Base-by-base conservation (phyloP, 2,888 invertebrate genomes). In the Nesidiocoris tenuis region DNA sequence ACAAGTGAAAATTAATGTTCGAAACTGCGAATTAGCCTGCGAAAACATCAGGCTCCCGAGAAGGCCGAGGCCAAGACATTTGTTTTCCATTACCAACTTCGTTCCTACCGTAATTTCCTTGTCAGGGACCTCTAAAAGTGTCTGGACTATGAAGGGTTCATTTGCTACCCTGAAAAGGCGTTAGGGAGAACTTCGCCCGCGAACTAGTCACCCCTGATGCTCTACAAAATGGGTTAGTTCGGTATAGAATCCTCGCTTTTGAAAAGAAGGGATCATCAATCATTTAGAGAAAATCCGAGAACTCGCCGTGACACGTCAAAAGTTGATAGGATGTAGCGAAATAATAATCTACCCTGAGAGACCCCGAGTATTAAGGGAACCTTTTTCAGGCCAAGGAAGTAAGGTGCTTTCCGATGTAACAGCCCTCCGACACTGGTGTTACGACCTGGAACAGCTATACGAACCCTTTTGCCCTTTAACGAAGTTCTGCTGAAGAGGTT, bases 61-160 rank as follows among this genome's bases (percentile, higher is more conserved):
- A 55, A 67, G 39, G 12, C 3, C 12, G 39, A 67, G 67, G 67
- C 54, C 67, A 67, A 67, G 67, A 67, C 67, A 67, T 67, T 67
- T 67, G 67, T 67, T 67, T 67, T 67, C 67, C 67, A 67, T 67
- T 67, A 67, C 67, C 67, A 67, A 67, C 67, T 67, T 67, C 67
- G 67, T 67, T 67, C 55, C 55, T 55, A 67, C 67, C 67, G 39
- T 55, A 55, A 67, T 67, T 67, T 56, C 55, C 55, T 55, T 67
- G 67, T 67, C 55, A 55, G 54, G 55, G 39, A 19, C 66, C 55
- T 39, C 39, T 39, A 39, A 39, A 39, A 39, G 39, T 39, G 39
- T 39, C 39, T 39, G 39, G 39, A 39, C 39, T 39, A 7, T 12
- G 39, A 39, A 39, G 39, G 39, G 39, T 39, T 39, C 39, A 12